Evolutionary conservation across 2,888 invertebrate genomes (phyloP).

Genomic region (Luperina nickerlii): DNA sequence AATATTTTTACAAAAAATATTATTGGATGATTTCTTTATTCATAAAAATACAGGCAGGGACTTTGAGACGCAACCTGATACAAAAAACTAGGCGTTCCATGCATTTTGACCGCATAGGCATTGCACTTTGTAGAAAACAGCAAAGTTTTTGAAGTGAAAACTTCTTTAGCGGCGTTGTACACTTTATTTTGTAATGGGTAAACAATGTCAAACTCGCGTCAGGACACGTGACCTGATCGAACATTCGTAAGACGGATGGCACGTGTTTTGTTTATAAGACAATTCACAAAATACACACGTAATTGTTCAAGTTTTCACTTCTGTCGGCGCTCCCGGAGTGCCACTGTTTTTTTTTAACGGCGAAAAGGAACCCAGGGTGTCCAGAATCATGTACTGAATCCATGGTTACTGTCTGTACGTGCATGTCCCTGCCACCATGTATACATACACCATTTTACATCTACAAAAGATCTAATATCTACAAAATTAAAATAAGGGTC

Average conservation of each 20-base stretch:
- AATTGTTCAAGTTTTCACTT: too few species aligned
- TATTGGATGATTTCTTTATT: not conserved
- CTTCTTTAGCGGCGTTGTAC: too few species aligned
- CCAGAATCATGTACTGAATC: not conserved
- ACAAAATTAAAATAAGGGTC: constrained; percentile 7
- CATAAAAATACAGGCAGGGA: constrained; percentile 6
- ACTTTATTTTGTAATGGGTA: too few species aligned
- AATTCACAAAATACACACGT: too few species aligned
- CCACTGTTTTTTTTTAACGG: not conserved
- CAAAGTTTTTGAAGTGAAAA: too few species aligned
- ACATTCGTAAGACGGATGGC: too few species aligned
- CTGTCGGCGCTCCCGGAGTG: too few species aligned
- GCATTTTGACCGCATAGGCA: not conserved
- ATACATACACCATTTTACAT: not conserved
- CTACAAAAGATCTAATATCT: constrained; percentile 29
- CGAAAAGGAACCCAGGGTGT: not conserved
- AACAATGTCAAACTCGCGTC: too few species aligned
- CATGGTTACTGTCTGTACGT: not conserved
- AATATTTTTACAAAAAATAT: not conserved
- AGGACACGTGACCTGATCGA: too few species aligned
- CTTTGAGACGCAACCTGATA: not conserved
- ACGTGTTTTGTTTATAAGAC: too few species aligned
- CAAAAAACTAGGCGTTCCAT: not conserved
- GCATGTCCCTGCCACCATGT: not conserved
- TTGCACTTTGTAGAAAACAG: not conserved